Evolutionary conservation across 2,797 vertebrate species (phyloP).

Genomic region (Tympanoctomys barrerae): DNA sequence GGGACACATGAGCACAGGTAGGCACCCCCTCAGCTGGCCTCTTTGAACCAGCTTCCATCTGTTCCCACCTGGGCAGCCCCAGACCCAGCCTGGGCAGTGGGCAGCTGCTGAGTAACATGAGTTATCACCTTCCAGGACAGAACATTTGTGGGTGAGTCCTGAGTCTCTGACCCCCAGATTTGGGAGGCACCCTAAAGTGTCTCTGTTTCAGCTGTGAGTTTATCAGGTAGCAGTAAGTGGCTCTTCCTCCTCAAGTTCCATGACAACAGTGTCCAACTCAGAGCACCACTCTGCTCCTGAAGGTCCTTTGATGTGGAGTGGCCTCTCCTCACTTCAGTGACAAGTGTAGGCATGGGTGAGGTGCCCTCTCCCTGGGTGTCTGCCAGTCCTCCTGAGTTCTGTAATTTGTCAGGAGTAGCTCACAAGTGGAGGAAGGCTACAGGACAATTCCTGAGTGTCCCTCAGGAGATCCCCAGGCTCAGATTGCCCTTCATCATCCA

Average conservation of each 20-base stretch:
- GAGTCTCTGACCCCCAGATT: not conserved
- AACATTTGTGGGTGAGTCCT: not conserved
- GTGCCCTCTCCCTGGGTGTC: accelerated
- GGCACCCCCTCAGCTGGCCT: not conserved
- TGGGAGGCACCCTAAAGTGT: too few species aligned
- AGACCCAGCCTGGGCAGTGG: not conserved
- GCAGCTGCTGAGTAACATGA: not conserved
- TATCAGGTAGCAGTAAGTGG: not conserved
- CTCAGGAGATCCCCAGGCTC: not conserved
- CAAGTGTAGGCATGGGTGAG: not conserved
- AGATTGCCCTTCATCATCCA: not conserved
- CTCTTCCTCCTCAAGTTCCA: not conserved
- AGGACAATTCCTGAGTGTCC: not conserved
- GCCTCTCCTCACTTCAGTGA: not conserved
- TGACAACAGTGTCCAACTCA: not conserved
- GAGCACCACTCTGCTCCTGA: accelerated
- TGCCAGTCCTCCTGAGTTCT: not conserved
- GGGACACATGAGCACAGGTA: not conserved
- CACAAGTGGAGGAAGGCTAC: not conserved
- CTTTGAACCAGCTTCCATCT: not conserved
- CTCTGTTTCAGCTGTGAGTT: not conserved
- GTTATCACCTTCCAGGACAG: not conserved
- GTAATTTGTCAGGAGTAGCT: not conserved
- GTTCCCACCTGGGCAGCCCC: not conserved
- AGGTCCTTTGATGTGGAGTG: accelerated